Base-by-base conservation (phyloP, 2,888 invertebrate genomes). In the Tolmerus cingulatus region DNA sequence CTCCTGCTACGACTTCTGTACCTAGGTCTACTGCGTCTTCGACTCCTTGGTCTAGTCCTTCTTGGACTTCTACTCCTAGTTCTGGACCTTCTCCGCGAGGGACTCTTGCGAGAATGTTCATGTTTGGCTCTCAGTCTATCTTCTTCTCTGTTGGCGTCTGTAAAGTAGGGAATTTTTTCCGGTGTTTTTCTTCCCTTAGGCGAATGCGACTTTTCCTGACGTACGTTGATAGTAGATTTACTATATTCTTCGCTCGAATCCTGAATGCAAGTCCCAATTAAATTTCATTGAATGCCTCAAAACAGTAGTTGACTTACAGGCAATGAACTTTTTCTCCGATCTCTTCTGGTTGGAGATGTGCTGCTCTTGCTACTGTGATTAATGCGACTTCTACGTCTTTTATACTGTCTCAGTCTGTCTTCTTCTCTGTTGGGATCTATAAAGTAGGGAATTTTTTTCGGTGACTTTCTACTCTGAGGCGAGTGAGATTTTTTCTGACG, bases 161-260 rank as follows among this genome's bases (percentile, higher is more conserved):
- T 74, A 57, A 88, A 90, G 57, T 90, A 90, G 8, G 90, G 90
- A 77, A 88, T n/a, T 87, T 89, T 90, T 74, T 89, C 89, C 0
- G 86, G 43, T 5, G 88, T 81, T 19, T 34, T 86, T 37, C 82
- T 87, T 40, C 88, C 77, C 34, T 66, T 88, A 16, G 88, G 57
- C 7, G 88, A 82, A 9, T 19, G 51, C 1, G 82, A 74, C 51
- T 51, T 87, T n/a, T 23, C 82, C 7, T 51, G 23, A 16, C 51
- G 19, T 30, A 14, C 8, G 43, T 57, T 27, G 1, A 30, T 12
- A 30, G 2, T 30, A 30, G 2, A 2, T 57, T 51, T 46, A 79
- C 0, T 43, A 46, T 34, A 14, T 30, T 76, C 51, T 34, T 30
- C 46, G 51, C 74, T 74, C 27, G 74, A 86, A 9, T 43, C 19